phyloP scores from a whole-genome alignment of 2,797 vertebrate species.

The Sebastes flavidus region DNA sequence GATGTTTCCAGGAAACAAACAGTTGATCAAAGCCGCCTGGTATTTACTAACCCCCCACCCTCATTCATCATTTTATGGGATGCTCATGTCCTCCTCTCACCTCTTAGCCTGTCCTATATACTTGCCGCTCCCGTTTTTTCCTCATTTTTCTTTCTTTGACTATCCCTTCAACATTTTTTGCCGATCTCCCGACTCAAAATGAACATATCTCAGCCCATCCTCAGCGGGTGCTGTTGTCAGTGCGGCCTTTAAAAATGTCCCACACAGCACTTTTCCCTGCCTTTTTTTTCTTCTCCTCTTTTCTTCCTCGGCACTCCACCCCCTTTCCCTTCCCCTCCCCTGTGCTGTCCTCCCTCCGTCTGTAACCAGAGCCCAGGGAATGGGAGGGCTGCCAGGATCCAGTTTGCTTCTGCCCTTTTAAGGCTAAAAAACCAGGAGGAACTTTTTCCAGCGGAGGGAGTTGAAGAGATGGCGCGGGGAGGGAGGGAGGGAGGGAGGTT shows the following conservation, averaged over 20 bases:
- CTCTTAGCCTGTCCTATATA: background rate
- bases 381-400: conserved; percentile 84
- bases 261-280: conserved; percentile 74
- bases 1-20: conserved; percentile 53
- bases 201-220: conserved; percentile 25
- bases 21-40: conserved; percentile 46
- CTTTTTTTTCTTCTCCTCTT: conserved; percentile 22
- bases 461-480: conserved; percentile 29
- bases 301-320: conserved; percentile 40
- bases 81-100: conserved; percentile 37
- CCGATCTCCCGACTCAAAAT: conserved; percentile 3
- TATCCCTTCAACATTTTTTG: background rate
- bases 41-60: conserved; percentile 31
- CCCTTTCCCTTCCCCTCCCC: conserved; percentile 12
- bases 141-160: background rate
- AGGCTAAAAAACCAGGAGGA: conserved; percentile 87
- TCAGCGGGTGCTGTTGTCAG: conserved; percentile 50
- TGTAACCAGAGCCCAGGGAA: conserved; percentile 84
- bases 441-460: conserved; percentile 72
- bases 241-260: conserved; percentile 76
- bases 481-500: conserved; percentile 58
- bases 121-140: background rate
- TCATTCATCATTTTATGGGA: conserved; percentile 25
- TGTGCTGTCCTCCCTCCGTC: conserved; percentile 40
- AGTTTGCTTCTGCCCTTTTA: conserved; percentile 90